Percentiles rank a stretch among this genome's conserved stretches.
These are phyloP conservation scores for Beroe forskalii DNA, from an alignment of 37 sponge, comb jelly and placozoan species.

Conservation along the genomic window DNA sequence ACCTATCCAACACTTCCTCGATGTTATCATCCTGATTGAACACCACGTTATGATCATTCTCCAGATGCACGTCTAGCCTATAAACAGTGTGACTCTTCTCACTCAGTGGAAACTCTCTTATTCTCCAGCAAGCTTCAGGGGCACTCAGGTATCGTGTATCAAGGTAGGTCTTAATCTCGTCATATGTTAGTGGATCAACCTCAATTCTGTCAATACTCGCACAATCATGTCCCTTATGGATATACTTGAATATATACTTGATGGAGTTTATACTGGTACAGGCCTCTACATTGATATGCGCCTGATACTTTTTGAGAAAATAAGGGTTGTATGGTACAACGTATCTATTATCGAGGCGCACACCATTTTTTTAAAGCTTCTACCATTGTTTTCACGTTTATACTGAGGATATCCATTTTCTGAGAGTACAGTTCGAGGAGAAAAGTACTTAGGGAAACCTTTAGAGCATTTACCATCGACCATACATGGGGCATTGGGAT, in stretches of 20 bases:
- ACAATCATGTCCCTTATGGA: too few relatives aligned
- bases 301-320: not conserved
- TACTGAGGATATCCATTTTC: not conserved
- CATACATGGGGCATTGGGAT: too few relatives aligned
- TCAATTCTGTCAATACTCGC: too few relatives aligned
- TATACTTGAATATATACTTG: too few relatives aligned
- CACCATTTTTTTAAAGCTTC: not conserved
- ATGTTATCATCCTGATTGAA: not conserved
- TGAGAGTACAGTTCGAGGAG: not conserved
- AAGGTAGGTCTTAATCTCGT: too few relatives aligned
- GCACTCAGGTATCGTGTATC: too few relatives aligned
- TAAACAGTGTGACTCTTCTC: not conserved
- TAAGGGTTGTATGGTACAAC: too few relatives aligned
- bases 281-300: conserved; percentile 60
- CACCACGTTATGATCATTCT: too few relatives aligned
- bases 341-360: not conserved
- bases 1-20: not conserved
- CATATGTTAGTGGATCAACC: too few relatives aligned
- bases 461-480: not conserved
- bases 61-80: too few relatives aligned
- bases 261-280: too few relatives aligned
- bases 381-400: not conserved
- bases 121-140: not conserved
- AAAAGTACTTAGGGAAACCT: conserved; percentile 43
- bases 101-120: not conserved